Base-by-base conservation (phyloP, 2,888 invertebrate species). In the Acleris holmiana region DNA sequence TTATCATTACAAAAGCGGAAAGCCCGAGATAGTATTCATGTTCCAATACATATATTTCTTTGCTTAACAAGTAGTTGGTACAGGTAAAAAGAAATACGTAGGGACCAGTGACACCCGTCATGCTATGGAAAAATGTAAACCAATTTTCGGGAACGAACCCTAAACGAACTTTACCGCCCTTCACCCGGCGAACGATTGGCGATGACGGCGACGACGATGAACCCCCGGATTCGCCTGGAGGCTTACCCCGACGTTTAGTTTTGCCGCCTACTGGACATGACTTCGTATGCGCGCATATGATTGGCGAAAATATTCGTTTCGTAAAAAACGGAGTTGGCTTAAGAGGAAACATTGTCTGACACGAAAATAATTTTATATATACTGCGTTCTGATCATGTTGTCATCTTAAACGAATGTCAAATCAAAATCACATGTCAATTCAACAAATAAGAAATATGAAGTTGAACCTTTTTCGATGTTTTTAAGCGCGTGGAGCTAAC, bases 41-140 rank as follows among this genome's bases (percentile, higher is more conserved):
- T 84, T 99, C 99, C 93, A 98, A 89, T 0, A 99, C 95, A 80
- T 95, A 97, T 70, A 96, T 95, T 93, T 99, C 99, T 89, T 99
- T 99, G 83, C 98, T 98, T 55, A 97, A 73, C 66, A 98, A 84
- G 80, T 96, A 99, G 40, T 98, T 97, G 18, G 94, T 76, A 0
- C 98, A 76, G 65, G 96, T 96, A 68, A 95, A 87, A 41, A 95
- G 95, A 76, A 99, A 96, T 19, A 97, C 88, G 83, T 99, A 99
- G 2, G 98, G 98, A 8, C 99, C 99, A 85, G 94, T 93, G 75
- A 96, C 95, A 68, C 95, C 95, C 66, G 99, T 99, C 88, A 98
- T 98, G 66, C 96, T 95, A 84, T 98, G 97, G 82, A 99, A 97
- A 75, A 97, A 95, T 67, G 94, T 91, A 86, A 99, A 99, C 90